A percentile compares a stretch with the other conserved stretches of the same genome.
Evolutionary conservation across 2,797 vertebrate species (phyloP).

Genomic region (Sebastes flavidus): DNA sequence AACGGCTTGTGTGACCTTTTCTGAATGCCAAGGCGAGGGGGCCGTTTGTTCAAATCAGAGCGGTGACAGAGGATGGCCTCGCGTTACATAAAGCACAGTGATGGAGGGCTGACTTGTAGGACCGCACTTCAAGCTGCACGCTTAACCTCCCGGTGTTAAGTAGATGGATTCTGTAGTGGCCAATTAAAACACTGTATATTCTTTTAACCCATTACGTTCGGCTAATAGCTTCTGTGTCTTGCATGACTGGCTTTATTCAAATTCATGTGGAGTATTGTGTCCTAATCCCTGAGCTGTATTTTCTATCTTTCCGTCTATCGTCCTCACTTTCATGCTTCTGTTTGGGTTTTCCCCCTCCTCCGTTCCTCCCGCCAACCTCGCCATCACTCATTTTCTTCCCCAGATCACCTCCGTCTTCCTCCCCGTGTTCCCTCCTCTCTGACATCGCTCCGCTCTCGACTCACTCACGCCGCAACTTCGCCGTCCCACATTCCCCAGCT

Average conservation of each 20-base stretch:
- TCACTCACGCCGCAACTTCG: constrained; percentile 17
- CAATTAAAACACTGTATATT: not conserved
- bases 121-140: not conserved
- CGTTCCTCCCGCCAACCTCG: not conserved
- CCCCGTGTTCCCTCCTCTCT: constrained; percentile 17
- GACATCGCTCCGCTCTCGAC: constrained; percentile 13
- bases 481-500: constrained; percentile 22
- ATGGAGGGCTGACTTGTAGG: not conserved
- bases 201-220: not conserved
- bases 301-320: constrained; percentile 13
- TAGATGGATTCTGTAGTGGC: not conserved
- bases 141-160: constrained; percentile 4
- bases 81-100: constrained; percentile 10
- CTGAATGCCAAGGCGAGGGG: constrained; percentile 42
- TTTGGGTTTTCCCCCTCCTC: constrained; percentile 6
- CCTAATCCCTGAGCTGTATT: constrained; percentile 11
- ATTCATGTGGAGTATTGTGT: constrained; percentile 19
- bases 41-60: constrained; percentile 49
- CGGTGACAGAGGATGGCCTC: not conserved
- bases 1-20: constrained; percentile 68
- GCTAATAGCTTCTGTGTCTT: not conserved
- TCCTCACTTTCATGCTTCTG: not conserved
- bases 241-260: constrained; percentile 24
- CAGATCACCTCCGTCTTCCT: constrained; percentile 24
- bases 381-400: constrained; percentile 38